Evolutionary conservation across 1,140 invertebrate species (phyloP).

Genomic region (Archivesica marissinica): DNA sequence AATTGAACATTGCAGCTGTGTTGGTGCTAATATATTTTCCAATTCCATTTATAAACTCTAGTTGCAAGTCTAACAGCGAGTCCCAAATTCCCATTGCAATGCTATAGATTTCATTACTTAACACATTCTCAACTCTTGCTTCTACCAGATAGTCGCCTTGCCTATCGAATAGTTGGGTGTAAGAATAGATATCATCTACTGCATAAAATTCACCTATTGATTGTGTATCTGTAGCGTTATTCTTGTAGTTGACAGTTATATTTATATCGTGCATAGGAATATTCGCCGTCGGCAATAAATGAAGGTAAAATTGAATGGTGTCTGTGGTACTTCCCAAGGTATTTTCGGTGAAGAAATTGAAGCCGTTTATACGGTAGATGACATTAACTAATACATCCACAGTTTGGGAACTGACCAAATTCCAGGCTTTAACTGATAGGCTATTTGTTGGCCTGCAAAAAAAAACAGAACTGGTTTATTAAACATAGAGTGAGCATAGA

Average conservation of each 20-base stretch:
- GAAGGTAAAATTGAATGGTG: background rate
- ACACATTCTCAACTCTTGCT: background rate
- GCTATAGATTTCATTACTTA: background rate
- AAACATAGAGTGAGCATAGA: background rate
- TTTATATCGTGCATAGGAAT: slow-evolving; percentile 28
- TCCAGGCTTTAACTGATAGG: slow-evolving; percentile 8
- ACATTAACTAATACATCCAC: background rate
- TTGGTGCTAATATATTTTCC: slow-evolving; percentile 56
- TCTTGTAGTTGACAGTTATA: slow-evolving; percentile 19
- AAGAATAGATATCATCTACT: background rate
- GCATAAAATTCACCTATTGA: background rate
- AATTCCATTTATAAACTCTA: slow-evolving; percentile 23
- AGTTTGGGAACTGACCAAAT: slow-evolving; percentile 15
- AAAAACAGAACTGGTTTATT: background rate
- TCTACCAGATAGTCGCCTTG: slow-evolving; percentile 25
- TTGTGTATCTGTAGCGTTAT: background rate
- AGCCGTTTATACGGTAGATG: slow-evolving; percentile 29
- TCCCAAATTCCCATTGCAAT: slow-evolving; percentile 31
- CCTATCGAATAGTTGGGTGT: slow-evolving; percentile 25
- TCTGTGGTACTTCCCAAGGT: background rate
- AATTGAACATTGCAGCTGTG: slow-evolving; percentile 8
- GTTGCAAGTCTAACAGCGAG: background rate
- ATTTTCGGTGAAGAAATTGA: slow-evolving; percentile 2
- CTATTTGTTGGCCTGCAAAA: slow-evolving; percentile 32
- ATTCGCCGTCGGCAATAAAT: background rate